phyloP scores from a whole-genome alignment of 2,888 invertebrate genomes.

The Parthenolecanium corni region DNA sequence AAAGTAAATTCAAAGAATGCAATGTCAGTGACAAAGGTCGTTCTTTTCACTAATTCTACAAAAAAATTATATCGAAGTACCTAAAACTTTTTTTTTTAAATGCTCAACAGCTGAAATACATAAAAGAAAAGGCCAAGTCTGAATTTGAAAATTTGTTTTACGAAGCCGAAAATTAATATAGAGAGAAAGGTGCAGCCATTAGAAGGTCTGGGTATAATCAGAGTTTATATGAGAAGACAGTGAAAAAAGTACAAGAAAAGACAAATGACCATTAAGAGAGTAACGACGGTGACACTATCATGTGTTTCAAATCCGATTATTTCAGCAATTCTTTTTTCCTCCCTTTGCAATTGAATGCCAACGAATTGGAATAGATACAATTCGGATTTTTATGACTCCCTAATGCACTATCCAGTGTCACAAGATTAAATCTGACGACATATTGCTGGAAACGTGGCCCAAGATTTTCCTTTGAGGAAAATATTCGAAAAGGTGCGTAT shows the following conservation, averaged over 20 bases:
- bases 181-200: not conserved
- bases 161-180: not conserved
- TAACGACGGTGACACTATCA: not conserved
- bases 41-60: too few species aligned
- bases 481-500: too few species aligned
- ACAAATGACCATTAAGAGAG: constrained; percentile 20
- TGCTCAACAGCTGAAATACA: too few species aligned
- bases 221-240: too few species aligned
- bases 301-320: constrained; percentile 17
- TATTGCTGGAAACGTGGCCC: too few species aligned
- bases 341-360: not conserved
- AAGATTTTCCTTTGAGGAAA: too few species aligned
- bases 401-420: constrained; percentile 10
- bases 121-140: constrained; percentile 3
- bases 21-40: too few species aligned
- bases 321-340: constrained; percentile 19
- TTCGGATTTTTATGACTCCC: constrained; percentile 16
- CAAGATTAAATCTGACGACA: constrained; percentile 9
- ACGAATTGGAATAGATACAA: constrained; percentile 13
- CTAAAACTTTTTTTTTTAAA: too few species aligned
- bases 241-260: not conserved
- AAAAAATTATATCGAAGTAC: too few species aligned
- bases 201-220: not conserved
- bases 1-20: too few species aligned
- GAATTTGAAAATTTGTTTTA: constrained; percentile 3